phyloP scores from a whole-genome alignment of 2,888 invertebrate species.

The Eupithecia pulchellata region DNA sequence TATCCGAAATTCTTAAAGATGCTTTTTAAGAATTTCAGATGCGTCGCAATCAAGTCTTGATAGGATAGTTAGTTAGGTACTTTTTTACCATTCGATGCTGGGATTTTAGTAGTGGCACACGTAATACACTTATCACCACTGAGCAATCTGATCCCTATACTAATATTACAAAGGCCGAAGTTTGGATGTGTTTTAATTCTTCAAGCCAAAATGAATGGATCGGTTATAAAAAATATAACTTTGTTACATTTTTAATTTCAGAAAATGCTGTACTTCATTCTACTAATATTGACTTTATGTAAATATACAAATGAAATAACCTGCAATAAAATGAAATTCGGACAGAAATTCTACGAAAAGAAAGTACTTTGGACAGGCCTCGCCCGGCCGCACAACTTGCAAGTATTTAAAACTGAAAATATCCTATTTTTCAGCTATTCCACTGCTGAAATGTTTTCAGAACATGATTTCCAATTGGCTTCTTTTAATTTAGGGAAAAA shows the following conservation, averaged over 20 bases:
- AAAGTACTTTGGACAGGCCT: conserved; percentile 56
- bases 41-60: neutral
- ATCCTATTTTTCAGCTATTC: conserved; percentile 67
- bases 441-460: conserved; percentile 58
- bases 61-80: neutral
- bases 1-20: no score
- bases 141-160: neutral
- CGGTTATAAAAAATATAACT: neutral
- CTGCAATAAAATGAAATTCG: conserved; percentile 61
- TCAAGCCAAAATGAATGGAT: neutral
- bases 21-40: no score
- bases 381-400: conserved; percentile 64
- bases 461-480: conserved; percentile 67
- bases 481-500: conserved; percentile 57
- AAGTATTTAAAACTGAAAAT: conserved; percentile 61
- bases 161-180: neutral
- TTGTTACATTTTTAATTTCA: neutral
- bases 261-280: neutral
- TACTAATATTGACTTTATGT: conserved; percentile 32
- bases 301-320: conserved; percentile 45
- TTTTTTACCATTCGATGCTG: neutral
- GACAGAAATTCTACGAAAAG: conserved; percentile 61
- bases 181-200: neutral
- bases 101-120: neutral
- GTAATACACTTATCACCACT: neutral